phyloP scores from a whole-genome alignment of 1,140 invertebrate genomes.

The Drosophila azteca region DNA sequence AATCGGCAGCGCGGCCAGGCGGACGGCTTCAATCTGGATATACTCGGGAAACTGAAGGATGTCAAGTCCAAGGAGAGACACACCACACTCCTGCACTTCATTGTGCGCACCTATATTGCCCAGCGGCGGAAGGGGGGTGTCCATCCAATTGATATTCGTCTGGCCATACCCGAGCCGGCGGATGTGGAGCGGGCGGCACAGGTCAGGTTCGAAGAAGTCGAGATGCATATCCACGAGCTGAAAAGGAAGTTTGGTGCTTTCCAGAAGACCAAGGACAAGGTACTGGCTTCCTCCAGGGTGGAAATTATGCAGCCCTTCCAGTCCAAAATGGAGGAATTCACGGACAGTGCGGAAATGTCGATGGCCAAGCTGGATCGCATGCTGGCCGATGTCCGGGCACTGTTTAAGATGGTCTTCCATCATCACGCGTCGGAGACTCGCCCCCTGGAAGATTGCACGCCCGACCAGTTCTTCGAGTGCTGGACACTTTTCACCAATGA shows the following conservation, averaged over 20 bases:
- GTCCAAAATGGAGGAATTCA: conserved; percentile 93
- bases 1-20: conserved; percentile 96
- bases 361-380: conserved; percentile 88
- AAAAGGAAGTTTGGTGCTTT: conserved; percentile 88
- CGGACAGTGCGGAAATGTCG: conserved; percentile 87
- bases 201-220: conserved; percentile 94
- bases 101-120: conserved; percentile 91
- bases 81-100: conserved; percentile 95
- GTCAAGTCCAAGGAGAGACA: conserved; percentile 95
- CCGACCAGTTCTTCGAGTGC: conserved; percentile 94
- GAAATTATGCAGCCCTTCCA: conserved; percentile 93
- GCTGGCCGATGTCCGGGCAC: conserved; percentile 88
- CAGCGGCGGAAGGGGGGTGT: conserved; percentile 82
- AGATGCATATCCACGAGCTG: conserved; percentile 89
- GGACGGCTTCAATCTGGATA: conserved; percentile 97
- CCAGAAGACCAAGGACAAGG: conserved; percentile 88
- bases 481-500: conserved; percentile 96
- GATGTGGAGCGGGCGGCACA: conserved; percentile 93
- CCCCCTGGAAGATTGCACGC: conserved; percentile 89
- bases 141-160: conserved; percentile 83
- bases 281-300: conserved; percentile 88
- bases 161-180: conserved; percentile 95
- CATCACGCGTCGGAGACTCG: conserved; percentile 92
- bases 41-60: conserved; percentile 96
- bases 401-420: conserved; percentile 94